A percentile compares a stretch with the other conserved stretches of the same genome.
Conservation (phyloP, 2,113 vertebrate genomes). For the Brachyhypopomus occidentalis region DNA sequence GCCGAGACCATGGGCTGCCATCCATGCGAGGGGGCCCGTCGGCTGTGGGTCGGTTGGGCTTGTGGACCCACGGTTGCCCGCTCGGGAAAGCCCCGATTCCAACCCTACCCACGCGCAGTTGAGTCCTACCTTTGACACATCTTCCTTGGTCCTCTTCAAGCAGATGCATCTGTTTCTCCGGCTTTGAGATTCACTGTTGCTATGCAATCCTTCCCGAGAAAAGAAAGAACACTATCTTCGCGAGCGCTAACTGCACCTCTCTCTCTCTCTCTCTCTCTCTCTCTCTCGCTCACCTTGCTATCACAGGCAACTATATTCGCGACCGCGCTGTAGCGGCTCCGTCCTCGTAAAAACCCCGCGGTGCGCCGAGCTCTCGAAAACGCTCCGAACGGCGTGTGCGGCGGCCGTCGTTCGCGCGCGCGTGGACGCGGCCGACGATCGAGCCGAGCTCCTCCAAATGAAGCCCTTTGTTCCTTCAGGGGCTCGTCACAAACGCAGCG, state of each 20-base stretch:
- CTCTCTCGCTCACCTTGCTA: neutral
- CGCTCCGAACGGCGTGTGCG: neutral
- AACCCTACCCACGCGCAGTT: neutral
- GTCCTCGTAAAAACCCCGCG: constrained; percentile 23
- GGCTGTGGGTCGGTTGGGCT: neutral
- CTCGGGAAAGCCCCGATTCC: neutral
- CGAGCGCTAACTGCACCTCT: constrained; percentile 19
- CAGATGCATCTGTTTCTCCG: constrained; percentile 61
- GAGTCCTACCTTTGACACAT: constrained; percentile 61
- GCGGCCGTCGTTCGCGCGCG: constrained; percentile 30
- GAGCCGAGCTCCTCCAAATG: constrained; percentile 40
- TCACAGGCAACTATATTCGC: constrained; percentile 41
- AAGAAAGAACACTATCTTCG: constrained; percentile 30
- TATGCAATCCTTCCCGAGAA: constrained; percentile 38
- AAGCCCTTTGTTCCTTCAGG: constrained; percentile 44
- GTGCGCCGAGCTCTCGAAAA: constrained; percentile 6
- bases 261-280: constrained; percentile 16
- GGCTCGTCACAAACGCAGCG: constrained; percentile 28
- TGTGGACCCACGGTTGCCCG: neutral
- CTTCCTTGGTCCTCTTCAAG: constrained; percentile 58
- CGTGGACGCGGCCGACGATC: constrained; percentile 24
- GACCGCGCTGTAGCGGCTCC: neutral
- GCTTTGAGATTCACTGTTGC: constrained; percentile 37
- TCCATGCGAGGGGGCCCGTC: neutral
- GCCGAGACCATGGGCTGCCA: neutral